Evolutionary conservation across 53 echinoderm and acorn worm genomes (phyloP).

Genomic region (Temnopleurus reevesii): DNA sequence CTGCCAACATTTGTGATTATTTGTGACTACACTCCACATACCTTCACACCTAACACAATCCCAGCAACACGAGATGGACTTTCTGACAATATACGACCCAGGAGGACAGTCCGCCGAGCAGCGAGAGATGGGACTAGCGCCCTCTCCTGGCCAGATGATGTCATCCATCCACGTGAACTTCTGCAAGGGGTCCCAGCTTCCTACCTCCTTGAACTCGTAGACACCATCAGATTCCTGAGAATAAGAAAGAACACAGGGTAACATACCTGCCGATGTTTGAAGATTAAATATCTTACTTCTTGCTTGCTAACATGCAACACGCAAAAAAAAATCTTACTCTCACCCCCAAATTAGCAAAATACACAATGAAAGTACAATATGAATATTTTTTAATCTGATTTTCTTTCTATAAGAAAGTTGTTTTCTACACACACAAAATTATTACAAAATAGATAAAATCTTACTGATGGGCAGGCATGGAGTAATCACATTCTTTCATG

Average conservation of each 20-base stretch:
- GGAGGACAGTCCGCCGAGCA: conserved; percentile 82
- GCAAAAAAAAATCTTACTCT: no score
- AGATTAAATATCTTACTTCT: no score
- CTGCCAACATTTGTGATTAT: no score
- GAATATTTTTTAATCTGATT: no score
- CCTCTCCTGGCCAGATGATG: conserved; percentile 61
- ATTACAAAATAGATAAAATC: no score
- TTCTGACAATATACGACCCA: conserved; percentile 58
- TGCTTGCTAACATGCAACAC: no score
- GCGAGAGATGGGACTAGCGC: conserved; percentile 65
- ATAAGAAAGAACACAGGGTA: not conserved
- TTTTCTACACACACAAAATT: no score
- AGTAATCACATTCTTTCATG: no score
- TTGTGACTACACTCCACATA: conserved; percentile 29
- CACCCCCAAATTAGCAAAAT: no score
- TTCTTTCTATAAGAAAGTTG: no score
- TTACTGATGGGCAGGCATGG: no score
- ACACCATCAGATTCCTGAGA: conserved; percentile 52
- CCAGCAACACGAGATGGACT: conserved; percentile 83
- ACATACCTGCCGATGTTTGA: not conserved
- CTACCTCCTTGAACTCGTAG: conserved; percentile 61
- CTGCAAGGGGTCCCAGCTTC: conserved; percentile 71
- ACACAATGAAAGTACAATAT: no score
- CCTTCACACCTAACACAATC: conserved; percentile 79
- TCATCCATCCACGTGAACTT: conserved; percentile 56